Base-by-base conservation (phyloP, 2,888 invertebrate species). In the Cactoblastis cactorum region DNA sequence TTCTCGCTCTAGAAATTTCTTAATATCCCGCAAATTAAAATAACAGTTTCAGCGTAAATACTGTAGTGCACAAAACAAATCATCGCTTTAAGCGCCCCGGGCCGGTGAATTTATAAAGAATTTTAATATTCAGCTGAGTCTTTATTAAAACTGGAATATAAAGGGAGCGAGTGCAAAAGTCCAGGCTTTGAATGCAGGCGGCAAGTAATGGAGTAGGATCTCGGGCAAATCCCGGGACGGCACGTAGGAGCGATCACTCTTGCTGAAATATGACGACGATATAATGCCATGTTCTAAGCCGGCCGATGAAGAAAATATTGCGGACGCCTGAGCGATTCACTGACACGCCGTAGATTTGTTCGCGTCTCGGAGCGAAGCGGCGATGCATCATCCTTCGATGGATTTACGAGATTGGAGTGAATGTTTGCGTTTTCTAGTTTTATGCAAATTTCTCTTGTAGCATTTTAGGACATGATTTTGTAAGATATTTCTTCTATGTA, bases 261-360 rank as follows among this genome's bases (percentile, higher is more conserved):
- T 70, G 43, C 63, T 76, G 73, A 77, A 79, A 79, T 85, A 83
- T 84, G 85, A 83, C 80, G 72, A 69, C 74, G 73, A 78, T 74
- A 76, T 83, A 80, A 77, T 74, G 65, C 75, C 67, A 62, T 70
- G 77, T 75, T 80, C 80, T 80, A 83, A 83, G 79, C 79, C 41
- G 24, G 57, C 69, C 83, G 80, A 84, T 83, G 83, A 74, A 70
- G 75, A 71, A 86, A 83, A 84, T 85, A 86, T 84, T 73, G 82
- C 71, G 57, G 62, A 70, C 62, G 72, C 77, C 73, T 78, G 81
- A 70, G 65, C 72, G 77, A 72, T 78, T 72, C 67, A 64, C 63
- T 50, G 45, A 46, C 32, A 32, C 18, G 12, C 18, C n/a, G 22
- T 18, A 48, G 24, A 38, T 49, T 38, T 49, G 38, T 48, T 38